A percentile compares a stretch with the other conserved stretches of the same genome.
Conservation (phyloP, 2,113 vertebrate genomes). For the Delphinus delphis region DNA sequence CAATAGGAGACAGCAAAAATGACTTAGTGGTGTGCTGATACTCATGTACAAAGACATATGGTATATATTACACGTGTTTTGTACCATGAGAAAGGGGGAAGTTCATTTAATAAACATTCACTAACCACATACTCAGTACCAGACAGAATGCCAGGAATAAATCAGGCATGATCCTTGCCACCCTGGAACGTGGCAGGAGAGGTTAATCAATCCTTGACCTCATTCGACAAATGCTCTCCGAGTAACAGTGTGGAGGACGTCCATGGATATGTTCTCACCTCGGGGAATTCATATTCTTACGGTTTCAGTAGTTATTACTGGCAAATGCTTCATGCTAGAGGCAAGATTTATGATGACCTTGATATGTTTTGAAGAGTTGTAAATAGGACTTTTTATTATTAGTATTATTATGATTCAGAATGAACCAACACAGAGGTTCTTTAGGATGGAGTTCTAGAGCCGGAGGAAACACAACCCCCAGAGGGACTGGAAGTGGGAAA, state of each 20-base stretch:
- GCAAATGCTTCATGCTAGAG: background rate
- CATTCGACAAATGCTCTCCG: fast-evolving
- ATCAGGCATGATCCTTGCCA: background rate
- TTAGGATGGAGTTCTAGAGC: background rate
- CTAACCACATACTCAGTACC: background rate
- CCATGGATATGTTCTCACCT: background rate
- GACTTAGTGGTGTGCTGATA: background rate
- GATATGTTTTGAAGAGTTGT: background rate
- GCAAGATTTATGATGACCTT: background rate
- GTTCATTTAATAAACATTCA: background rate
- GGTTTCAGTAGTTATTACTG: background rate
- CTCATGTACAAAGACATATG: background rate
- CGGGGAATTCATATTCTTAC: fast-evolving
- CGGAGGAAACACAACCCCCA: background rate
- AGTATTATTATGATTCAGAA: background rate
- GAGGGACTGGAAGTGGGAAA: too few relatives aligned
- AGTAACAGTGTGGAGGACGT: background rate
- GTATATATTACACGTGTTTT: background rate
- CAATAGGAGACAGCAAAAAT: background rate
- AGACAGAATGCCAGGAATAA: background rate
- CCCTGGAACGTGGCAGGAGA: background rate
- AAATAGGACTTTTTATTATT: background rate
- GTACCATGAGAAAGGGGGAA: background rate
- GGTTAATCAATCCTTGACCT: background rate
- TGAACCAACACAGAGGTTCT: background rate